Conservation (phyloP, 1,140 invertebrate species). For the Caenorhabditis inopinata region DNA sequence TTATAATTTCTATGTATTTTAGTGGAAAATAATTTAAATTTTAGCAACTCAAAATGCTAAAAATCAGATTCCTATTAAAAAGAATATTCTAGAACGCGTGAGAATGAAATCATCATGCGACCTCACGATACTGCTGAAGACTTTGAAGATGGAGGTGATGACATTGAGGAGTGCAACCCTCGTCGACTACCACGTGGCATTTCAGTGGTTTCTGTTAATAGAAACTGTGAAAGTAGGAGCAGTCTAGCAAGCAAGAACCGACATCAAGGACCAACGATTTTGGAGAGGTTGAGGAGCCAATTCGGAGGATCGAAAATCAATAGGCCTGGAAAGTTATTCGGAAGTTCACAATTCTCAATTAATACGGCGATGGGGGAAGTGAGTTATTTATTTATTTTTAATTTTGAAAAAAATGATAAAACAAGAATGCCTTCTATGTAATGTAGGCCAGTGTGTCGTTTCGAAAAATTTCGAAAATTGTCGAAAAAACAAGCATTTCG, state of each 20-base stretch:
- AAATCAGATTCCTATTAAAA: not conserved
- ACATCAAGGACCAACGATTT: not conserved
- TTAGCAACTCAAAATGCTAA: not conserved
- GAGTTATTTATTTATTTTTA: not conserved
- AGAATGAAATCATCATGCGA: constrained; percentile 35
- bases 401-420: not conserved
- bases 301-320: constrained; percentile 32
- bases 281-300: constrained; percentile 27
- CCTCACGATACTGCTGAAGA: constrained; percentile 25
- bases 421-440: no score
- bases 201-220: constrained; percentile 36
- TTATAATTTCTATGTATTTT: no score
- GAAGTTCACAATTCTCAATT: constrained; percentile 25
- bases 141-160: not conserved
- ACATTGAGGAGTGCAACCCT: constrained; percentile 12
- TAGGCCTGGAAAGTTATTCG: constrained; percentile 6
- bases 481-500: no score
- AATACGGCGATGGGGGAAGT: constrained; percentile 34
- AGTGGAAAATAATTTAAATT: no score
- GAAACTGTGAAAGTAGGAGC: constrained; percentile 29
- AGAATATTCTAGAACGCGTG: not conserved
- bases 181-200: constrained; percentile 21
- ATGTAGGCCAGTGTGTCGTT: no score
- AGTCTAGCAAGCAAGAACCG: constrained; percentile 20
- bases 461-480: no score